A percentile compares a stretch with the other conserved stretches of the same genome.
Conservation (phyloP, 2,797 vertebrate genomes). For the Peromyscus nudipes region DNA sequence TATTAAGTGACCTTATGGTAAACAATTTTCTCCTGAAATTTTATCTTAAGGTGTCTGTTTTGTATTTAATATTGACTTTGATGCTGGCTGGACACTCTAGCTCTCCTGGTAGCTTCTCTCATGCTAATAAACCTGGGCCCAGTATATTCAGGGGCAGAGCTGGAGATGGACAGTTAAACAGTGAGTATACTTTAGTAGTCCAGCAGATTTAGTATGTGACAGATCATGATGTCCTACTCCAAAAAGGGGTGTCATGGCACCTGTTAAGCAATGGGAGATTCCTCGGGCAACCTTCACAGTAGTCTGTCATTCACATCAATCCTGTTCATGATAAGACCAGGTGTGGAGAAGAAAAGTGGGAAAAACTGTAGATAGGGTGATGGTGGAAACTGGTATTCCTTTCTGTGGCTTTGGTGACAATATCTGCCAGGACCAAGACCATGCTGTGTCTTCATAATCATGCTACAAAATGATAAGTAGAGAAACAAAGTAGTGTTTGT, state of each 20-base stretch:
- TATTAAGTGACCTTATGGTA: not conserved
- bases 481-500: not conserved
- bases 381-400: not conserved
- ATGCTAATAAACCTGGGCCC: not conserved
- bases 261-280: not conserved
- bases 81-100: not conserved
- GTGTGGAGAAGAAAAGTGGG: not conserved
- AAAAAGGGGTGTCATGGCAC: not conserved
- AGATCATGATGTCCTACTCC: not conserved
- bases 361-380: not conserved
- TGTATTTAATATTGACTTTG: not conserved
- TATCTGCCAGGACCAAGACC: not conserved
- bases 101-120: not conserved
- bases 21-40: not conserved
- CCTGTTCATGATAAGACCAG: not conserved
- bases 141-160: not conserved
- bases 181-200: not conserved
- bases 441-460: not conserved
- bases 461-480: not conserved
- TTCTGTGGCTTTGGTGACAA: not conserved
- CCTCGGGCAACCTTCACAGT: not conserved
- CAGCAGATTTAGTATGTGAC: not conserved
- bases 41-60: not conserved
- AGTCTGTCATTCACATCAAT: not conserved
- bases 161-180: not conserved